Evolutionary conservation across 2,113 vertebrate genomes (phyloP), one percentile per base, ranked within the genome.

Genomic region (Ochotona princeps): DNA sequence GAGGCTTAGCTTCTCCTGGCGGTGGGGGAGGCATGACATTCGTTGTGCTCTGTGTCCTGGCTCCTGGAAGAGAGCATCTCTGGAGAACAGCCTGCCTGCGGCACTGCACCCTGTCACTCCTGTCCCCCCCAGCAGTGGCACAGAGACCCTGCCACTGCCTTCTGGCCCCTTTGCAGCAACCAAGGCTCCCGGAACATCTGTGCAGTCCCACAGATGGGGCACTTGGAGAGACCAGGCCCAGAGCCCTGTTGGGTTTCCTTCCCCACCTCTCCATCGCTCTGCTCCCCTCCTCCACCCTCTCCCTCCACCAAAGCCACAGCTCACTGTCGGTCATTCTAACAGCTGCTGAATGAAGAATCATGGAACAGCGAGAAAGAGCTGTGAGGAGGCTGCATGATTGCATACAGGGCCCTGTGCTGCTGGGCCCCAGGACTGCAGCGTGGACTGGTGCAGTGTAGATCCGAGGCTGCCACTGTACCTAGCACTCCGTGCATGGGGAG

Each of bases 21-120:
- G n/a, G n/a, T n/a, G 25, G 5, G 8, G 67, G 30, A 70, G 72
- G 10, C 26, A 63, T 7, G 17, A 2, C 44, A n/a, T 47, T 63
- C 3, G 7, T 57, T 35, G 10, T 1, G 13, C 8, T 8, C 13
- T 2, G 38, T 3, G 13, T 8, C 8, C 13, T 1, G 30, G 60
- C 10, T 2, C 35, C 65, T 47, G 30, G 35, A 60, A 60, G 47
- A 17, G 23, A n/a, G 30, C 75, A 23, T 18, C 35, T 60, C 28
- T 30, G 26, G 47, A 38, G 81, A 23, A 2, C 28, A 5, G 28
- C 13, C 44, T 20, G 14, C 1, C 11, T 26, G 2, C 28, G 44
- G 32, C 49, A 8, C 35, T 11, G 3, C 11, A 18, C 18, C 28
- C 9, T 6, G 3, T 51, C 47, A 38, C 79, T 88, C 5, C 65